Percentiles rank a stretch among this genome's conserved stretches.
Evolutionary conservation across 2,888 invertebrate species (phyloP).

Genomic region (Drosophila leonis): DNA sequence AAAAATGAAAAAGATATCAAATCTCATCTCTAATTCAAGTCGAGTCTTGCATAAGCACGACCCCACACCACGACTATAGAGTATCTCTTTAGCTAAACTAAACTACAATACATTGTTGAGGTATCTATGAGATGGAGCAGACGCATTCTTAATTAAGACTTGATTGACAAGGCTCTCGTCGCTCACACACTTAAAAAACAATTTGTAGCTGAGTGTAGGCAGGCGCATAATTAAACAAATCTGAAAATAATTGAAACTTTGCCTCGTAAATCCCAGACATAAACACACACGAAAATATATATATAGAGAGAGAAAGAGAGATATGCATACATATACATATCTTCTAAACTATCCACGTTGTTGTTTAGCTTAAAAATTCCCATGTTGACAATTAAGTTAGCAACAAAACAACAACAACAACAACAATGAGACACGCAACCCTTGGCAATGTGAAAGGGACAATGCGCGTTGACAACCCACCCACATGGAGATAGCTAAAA

Average conservation of each 20-base stretch:
- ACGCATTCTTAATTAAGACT: constrained; percentile 56
- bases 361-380: constrained; percentile 75
- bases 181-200: constrained; percentile 71
- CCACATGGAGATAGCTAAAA: constrained; percentile 29
- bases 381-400: constrained; percentile 81
- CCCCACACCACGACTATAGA: background rate
- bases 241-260: constrained; percentile 80
- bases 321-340: constrained; percentile 17
- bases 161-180: constrained; percentile 51
- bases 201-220: constrained; percentile 54
- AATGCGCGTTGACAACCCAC: constrained; percentile 41
- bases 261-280: constrained; percentile 66
- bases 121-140: constrained; percentile 31
- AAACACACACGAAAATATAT: constrained; percentile 41
- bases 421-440: constrained; percentile 67
- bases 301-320: background rate
- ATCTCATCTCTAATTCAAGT: background rate
- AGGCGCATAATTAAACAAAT: constrained; percentile 76
- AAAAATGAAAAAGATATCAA: background rate
- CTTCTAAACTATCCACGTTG: constrained; percentile 64
- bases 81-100: background rate
- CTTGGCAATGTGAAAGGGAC: constrained; percentile 43
- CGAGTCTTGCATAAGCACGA: background rate
- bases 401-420: constrained; percentile 56
- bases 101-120: constrained; percentile 5